Percentiles rank a stretch among this genome's conserved stretches.
phyloP scores from a whole-genome alignment of 1,140 invertebrate species.

The Rhopalosiphum maidis region DNA sequence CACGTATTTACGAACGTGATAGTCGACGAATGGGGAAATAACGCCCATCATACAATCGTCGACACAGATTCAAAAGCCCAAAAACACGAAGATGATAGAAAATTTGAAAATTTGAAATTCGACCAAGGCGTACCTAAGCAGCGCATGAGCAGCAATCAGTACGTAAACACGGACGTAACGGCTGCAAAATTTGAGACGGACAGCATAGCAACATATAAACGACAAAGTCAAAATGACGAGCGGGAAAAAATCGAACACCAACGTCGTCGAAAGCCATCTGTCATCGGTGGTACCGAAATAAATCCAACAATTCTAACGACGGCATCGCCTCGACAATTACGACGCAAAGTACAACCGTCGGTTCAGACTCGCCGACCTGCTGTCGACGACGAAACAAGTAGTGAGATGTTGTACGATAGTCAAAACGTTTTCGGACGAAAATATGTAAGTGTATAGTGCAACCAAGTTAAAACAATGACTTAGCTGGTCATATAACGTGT shows the following conservation, averaged over 20 bases:
- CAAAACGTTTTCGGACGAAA: neutral
- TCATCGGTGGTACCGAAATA: neutral
- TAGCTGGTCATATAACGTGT: no score
- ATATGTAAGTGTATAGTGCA: neutral
- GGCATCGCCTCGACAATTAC: neutral
- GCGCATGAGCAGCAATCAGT: neutral
- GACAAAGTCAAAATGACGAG: neutral
- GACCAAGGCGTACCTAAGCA: neutral
- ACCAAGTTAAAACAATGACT: no score
- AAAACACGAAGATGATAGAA: neutral
- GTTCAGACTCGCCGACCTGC: neutral
- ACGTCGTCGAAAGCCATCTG: neutral
- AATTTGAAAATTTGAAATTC: neutral
- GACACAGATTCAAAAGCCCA: neutral
- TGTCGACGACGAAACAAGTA: neutral
- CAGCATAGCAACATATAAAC: neutral
- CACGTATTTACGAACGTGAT: neutral
- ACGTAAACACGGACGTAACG: neutral
- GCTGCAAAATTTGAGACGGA: neutral
- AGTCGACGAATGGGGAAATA: neutral
- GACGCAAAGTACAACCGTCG: neutral
- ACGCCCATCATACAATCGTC: neutral
- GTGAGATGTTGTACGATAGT: no score
- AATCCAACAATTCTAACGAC: neutral
- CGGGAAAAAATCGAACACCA: neutral